A percentile compares a stretch with the other conserved stretches of the same genome.
Evolutionary conservation across 2,113 vertebrate genomes (phyloP).

Genomic region (Sceloporus undulatus): DNA sequence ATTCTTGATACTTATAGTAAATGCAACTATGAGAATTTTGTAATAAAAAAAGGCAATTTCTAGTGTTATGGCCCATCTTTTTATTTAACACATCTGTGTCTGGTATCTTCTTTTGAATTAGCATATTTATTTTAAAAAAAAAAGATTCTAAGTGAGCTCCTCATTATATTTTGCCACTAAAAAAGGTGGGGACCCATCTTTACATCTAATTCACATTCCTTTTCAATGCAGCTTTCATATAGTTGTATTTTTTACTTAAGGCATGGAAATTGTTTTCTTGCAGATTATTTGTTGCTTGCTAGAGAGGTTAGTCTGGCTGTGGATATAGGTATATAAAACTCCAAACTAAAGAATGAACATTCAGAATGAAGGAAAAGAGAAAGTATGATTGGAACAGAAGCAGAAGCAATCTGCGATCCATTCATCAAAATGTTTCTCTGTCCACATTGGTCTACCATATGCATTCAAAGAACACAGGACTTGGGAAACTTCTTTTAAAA

Average conservation of each 20-base stretch:
- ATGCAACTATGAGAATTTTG: conserved; percentile 28
- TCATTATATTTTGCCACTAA: background rate
- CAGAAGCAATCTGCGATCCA: background rate
- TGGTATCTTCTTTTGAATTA: background rate
- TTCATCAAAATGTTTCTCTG: background rate
- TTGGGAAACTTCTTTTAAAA: too few relatives aligned
- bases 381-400: background rate
- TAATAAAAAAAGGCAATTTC: conserved; percentile 23
- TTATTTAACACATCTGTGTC: background rate
- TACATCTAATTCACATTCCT: too few relatives aligned
- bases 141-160: background rate
- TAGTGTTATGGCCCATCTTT: too few relatives aligned
- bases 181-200: too few relatives aligned
- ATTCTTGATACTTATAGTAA: background rate
- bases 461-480: background rate
- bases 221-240: too few relatives aligned
- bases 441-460: background rate
- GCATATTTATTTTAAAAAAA: background rate
- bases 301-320: too few relatives aligned
- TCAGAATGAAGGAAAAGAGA: background rate
- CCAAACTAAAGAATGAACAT: background rate
- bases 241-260: too few relatives aligned
- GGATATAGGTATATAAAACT: background rate
- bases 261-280: too few relatives aligned
- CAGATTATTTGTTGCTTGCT: too few relatives aligned